Conservation (phyloP, 1,140 invertebrate species). For the Drosophila suzukii region DNA sequence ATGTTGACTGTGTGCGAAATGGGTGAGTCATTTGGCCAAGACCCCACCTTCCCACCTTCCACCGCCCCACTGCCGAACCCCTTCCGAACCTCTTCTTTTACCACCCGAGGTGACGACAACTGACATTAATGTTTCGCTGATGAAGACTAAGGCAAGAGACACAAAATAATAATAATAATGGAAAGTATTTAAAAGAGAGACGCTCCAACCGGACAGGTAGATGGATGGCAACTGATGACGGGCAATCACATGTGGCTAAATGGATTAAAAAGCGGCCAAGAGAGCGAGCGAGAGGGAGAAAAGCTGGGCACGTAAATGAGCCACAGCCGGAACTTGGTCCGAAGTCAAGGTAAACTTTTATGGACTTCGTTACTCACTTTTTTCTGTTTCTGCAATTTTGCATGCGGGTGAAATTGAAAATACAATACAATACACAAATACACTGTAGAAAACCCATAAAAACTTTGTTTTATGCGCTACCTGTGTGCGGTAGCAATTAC, state of each 20-base stretch:
- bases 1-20: constrained; percentile 13
- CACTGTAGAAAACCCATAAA: constrained; percentile 29
- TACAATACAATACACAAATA: constrained; percentile 21
- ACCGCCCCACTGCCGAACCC: background rate
- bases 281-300: constrained; percentile 14
- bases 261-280: constrained; percentile 69
- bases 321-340: constrained; percentile 71
- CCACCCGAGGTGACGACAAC: constrained; percentile 31
- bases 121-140: constrained; percentile 68
- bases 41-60: constrained; percentile 4
- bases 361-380: constrained; percentile 30
- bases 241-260: constrained; percentile 76
- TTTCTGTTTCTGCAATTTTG: constrained; percentile 20
- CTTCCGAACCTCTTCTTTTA: background rate
- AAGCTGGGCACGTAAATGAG: constrained; percentile 32
- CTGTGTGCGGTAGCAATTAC: constrained; percentile 33
- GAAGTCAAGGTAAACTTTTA: constrained; percentile 74
- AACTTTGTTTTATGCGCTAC: constrained; percentile 18
- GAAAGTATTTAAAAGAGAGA: constrained; percentile 75
- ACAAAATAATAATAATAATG: constrained; percentile 74
- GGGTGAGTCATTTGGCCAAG: constrained; percentile 51
- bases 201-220: constrained; percentile 43
- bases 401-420: constrained; percentile 71
- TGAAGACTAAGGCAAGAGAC: constrained; percentile 64
- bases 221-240: constrained; percentile 62